Evolutionary conservation across 2,113 vertebrate species (phyloP).

Genomic region (Microcebus griseorufus): DNA sequence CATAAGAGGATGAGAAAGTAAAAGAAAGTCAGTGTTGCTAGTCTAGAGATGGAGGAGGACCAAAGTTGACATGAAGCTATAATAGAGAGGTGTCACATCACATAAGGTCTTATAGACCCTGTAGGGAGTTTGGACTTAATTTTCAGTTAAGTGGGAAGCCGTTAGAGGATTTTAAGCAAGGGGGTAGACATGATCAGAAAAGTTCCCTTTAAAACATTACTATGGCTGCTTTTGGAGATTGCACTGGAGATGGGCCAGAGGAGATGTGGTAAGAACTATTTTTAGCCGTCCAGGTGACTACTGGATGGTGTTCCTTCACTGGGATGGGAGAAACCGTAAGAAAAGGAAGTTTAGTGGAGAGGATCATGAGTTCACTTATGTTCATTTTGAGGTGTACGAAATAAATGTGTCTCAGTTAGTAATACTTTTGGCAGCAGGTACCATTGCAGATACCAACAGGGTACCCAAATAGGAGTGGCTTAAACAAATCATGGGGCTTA

Average conservation of each 20-base stretch:
- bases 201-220: neutral
- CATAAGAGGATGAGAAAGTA: neutral
- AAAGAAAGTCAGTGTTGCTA: neutral
- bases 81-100: neutral
- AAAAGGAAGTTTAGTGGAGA: neutral
- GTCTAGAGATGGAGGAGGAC: neutral
- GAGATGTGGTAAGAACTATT: neutral
- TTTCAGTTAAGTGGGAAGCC: neutral
- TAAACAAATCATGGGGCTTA: neutral
- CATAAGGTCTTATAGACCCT: neutral
- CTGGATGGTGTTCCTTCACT: neutral
- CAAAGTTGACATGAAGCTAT: neutral
- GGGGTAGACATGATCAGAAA: neutral
- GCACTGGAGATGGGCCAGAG: neutral
- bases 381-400: slow-evolving; percentile 13
- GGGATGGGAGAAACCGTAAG: neutral
- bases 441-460: neutral
- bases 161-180: neutral
- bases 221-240: neutral
- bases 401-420: neutral
- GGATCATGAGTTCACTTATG: neutral
- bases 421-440: neutral
- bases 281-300: neutral
- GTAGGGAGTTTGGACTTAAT: neutral
- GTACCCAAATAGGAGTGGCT: neutral